phyloP scores from a whole-genome alignment of 2,797 vertebrate genomes.

The Rhynchonycteris naso region DNA sequence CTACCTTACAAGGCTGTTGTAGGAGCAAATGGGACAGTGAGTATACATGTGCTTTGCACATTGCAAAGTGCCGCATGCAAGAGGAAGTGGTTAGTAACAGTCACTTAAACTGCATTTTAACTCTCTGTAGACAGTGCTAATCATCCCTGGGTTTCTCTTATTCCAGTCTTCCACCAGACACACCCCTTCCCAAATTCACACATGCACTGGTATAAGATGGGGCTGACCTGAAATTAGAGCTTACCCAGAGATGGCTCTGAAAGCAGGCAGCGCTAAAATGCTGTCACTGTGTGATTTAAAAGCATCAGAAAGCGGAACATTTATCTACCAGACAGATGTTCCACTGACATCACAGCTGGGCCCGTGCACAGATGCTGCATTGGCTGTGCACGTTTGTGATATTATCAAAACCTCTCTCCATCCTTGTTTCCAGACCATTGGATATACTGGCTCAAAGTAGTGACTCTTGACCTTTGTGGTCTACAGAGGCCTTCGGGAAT shows the following conservation, averaged over 20 bases:
- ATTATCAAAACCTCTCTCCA: background rate
- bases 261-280: background rate
- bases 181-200: background rate
- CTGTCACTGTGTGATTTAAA: background rate
- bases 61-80: background rate
- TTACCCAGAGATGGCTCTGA: background rate
- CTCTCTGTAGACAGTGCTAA: background rate
- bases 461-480: background rate
- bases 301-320: background rate
- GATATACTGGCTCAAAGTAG: background rate
- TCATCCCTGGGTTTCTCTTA: background rate
- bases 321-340: slow-evolving; percentile 50
- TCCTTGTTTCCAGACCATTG: slow-evolving; percentile 18
- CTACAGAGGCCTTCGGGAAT: background rate
- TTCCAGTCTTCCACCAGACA: background rate
- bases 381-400: background rate
- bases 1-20: background rate
- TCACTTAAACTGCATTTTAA: background rate
- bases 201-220: background rate
- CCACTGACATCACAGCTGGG: background rate
- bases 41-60: background rate
- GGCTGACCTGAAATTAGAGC: background rate
- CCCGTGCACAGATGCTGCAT: background rate
- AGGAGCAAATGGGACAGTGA: background rate
- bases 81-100: background rate